Evolutionary conservation across 2,797 vertebrate genomes (phyloP).

Genomic region (Notolepis coatsorum): DNA sequence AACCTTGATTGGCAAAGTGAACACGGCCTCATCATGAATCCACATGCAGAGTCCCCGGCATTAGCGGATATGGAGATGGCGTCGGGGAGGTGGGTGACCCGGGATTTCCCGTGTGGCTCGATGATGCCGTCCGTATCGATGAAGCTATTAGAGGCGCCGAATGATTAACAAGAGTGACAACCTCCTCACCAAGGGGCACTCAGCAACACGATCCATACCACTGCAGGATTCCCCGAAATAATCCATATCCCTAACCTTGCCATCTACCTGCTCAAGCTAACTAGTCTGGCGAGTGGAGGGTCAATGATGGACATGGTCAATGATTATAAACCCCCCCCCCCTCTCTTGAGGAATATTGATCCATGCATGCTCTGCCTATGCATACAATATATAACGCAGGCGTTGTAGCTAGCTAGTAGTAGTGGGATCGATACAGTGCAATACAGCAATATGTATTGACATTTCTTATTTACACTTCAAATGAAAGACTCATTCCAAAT

Average conservation of each 20-base stretch:
- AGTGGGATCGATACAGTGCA: not conserved
- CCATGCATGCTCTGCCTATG: not conserved
- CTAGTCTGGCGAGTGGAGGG: no score
- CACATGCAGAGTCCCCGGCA: constrained; percentile 5
- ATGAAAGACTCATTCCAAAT: no score
- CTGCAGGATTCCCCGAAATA: no score
- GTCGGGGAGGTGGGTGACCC: constrained; percentile 35
- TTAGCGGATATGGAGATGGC: constrained; percentile 21
- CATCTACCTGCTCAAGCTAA: no score
- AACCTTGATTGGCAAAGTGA: constrained; percentile 14
- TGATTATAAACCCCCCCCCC: no score
- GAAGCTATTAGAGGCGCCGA: constrained; percentile 54
- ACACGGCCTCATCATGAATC: constrained; percentile 38
- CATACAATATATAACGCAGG: not conserved
- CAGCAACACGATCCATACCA: constrained; percentile 13
- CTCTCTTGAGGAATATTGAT: no score
- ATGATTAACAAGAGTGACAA: constrained; percentile 59
- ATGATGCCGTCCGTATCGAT: constrained; percentile 59
- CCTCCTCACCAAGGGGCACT: constrained; percentile 25
- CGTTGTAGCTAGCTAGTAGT: not conserved
- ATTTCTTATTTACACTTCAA: no score
- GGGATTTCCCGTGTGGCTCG: constrained; percentile 47
- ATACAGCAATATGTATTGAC: no score
- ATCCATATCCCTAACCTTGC: no score
- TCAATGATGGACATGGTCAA: no score